A percentile compares a stretch with the other conserved stretches of the same genome.
These are phyloP conservation scores for Scomber scombrus DNA, from an alignment of 2,113 vertebrate genomes.

Conservation along the genomic window DNA sequence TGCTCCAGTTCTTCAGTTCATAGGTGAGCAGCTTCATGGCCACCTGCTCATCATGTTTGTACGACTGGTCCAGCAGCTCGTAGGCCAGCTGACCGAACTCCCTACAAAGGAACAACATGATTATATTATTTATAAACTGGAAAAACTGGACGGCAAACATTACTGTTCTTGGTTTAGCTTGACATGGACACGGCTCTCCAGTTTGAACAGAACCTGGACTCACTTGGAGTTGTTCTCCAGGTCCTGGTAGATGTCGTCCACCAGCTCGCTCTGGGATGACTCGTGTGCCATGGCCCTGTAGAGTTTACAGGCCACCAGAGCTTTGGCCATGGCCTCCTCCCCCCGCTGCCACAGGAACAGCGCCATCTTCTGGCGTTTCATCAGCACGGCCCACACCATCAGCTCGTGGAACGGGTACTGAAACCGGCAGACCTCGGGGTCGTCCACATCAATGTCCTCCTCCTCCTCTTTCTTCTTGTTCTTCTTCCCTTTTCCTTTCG, in stretches of 20 bases:
- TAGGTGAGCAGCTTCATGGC: conserved; percentile 99
- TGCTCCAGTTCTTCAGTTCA: conserved; percentile 98
- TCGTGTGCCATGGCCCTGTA: conserved; percentile 98
- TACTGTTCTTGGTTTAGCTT: background rate
- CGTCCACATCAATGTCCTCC: conserved; percentile 92
- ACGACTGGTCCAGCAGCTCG: conserved; percentile 96
- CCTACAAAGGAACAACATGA: conserved; percentile 75
- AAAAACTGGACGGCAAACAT: background rate
- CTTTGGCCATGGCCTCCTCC: conserved; percentile 97
- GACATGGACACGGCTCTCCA: background rate
- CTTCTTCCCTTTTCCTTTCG: conserved; percentile 91
- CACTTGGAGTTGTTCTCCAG: conserved; percentile 98
- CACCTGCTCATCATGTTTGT: conserved; percentile 98
- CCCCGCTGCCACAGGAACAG: conserved; percentile 97
- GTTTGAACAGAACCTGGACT: conserved; percentile 51
- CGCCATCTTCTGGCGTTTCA: conserved; percentile 97
- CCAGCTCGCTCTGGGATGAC: conserved; percentile 95
- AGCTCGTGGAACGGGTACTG: conserved; percentile 96
- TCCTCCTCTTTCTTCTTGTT: conserved; percentile 97
- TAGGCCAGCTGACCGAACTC: conserved; percentile 97
- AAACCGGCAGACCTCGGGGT: conserved; percentile 94
- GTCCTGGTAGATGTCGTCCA: conserved; percentile 98
- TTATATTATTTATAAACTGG: background rate
- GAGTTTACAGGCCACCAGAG: conserved; percentile 96
- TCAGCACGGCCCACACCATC: conserved; percentile 97